These are phyloP conservation scores for Suillia variegata DNA, from an alignment of 2,888 invertebrate species.

Conservation along the genomic window DNA sequence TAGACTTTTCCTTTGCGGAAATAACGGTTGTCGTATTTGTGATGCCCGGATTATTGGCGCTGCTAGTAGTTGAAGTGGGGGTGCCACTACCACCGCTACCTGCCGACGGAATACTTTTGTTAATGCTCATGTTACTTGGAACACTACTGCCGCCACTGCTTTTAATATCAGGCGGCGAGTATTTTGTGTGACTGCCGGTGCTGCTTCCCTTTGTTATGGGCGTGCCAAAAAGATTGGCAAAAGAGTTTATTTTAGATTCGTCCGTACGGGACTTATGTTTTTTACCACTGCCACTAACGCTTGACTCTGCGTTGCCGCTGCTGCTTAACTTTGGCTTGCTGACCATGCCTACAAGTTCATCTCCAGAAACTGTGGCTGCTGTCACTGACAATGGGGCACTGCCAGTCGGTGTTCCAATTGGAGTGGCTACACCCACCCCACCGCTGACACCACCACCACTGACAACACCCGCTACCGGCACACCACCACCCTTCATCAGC, in stretches of 20 bases:
- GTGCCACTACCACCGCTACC: conserved; percentile 18
- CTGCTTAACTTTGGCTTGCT: conserved; percentile 72
- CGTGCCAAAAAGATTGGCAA: conserved; percentile 81
- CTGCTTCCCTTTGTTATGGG: conserved; percentile 74
- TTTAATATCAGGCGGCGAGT: conserved; percentile 45
- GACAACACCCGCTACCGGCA: conserved; percentile 58
- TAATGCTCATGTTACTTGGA: too few relatives aligned
- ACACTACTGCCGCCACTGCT: conserved; percentile 18
- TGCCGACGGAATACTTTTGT: conserved; percentile 30
- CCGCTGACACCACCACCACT: conserved; percentile 22
- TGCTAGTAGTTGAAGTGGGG: conserved; percentile 50
- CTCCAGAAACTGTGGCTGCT: too few relatives aligned
- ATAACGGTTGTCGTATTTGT: conserved; percentile 31
- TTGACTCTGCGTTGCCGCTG: conserved; percentile 25
- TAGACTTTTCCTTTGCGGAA: conserved; percentile 46
- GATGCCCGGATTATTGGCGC: conserved; percentile 44
- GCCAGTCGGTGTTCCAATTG: not conserved
- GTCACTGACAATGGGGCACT: conserved; percentile 8
- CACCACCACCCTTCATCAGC: conserved; percentile 84
- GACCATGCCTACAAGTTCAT: conserved; percentile 62
- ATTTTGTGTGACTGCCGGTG: conserved; percentile 61
- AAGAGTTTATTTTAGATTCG: conserved; percentile 68
- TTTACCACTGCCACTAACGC: too few relatives aligned
- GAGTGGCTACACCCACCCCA: conserved; percentile 34
- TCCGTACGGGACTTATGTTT: conserved; percentile 67